Base-by-base conservation (phyloP, 2,113 vertebrate genomes). In the Rhipidura dahli region DNA sequence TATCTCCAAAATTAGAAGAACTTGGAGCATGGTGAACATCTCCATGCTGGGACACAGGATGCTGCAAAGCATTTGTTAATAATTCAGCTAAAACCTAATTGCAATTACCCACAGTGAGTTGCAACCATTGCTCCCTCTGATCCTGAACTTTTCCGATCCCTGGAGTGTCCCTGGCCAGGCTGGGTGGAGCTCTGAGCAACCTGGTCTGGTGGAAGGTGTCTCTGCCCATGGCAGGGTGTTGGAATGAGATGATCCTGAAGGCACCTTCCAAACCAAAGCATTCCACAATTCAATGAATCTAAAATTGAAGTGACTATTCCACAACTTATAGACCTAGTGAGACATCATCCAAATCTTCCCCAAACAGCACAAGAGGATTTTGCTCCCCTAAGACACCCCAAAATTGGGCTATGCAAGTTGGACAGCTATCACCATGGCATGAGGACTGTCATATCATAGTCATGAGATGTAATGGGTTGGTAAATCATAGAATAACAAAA, bases 351-450 rank as follows among this genome's bases (percentile, higher is more conserved):
- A 40, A 30, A 19, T 16, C 57, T n/a, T 53, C 33, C 22, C 37
- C 20, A 33, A 92, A 66, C 4, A 72, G 7, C 16, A 27, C 4
- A 3, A 9, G 30, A 75, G 24, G 30, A 57, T 15, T 84, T 31
- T 88, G 24, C 64, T 64, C 42, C 45, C 6, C 15, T 12, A 35
- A 60, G 11, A 44, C 2, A 72, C 3, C 37, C 19, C 68, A 80
- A 51, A 73, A 37, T 3, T 21, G 35, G 15, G 5, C 11, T 6
- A n/a, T 2, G 3, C 0, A 2, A 82, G 31, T 21, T 42, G 40
- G n/a, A 35, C 22, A 49, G 49, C 26, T 40, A 66, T 39, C 31
- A 22, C 6, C 54, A 27, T 0, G 8, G 6, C 35, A 37, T 0
- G 10, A 17, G 13, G n/a, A 14, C 17, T 40, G 28, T 8, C 7